Base-by-base conservation (phyloP, 2,888 invertebrate genomes). In the Shargacucullia verbasci region DNA sequence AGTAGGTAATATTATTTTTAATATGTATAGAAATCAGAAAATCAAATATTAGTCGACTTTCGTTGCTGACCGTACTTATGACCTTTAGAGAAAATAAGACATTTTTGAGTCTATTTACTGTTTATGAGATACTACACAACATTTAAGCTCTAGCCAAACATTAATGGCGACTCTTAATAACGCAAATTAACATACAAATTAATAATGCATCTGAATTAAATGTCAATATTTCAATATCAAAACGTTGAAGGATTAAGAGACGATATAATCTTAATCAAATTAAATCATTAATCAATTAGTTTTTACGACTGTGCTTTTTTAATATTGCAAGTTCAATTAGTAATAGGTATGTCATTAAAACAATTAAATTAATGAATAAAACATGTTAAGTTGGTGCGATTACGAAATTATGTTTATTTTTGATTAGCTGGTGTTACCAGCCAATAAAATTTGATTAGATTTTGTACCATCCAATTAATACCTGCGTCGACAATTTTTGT, bases 391-490 rank as follows among this genome's bases (percentile, higher is more conserved):
- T 57, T 50, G 44, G 45, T 59, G 48, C 59, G 59, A 73, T 78
- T 78, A 73, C 71, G 68, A 73, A 73, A 79, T 75, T 67, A 73
- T 80, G 78, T 78, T 78, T 78, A 80, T 78, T 62, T 80, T 78
- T 78, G 74, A 80, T 78, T 80, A 78, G 78, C 62, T 59, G 53
- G 68, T 70, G 70, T 66, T 69, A 69, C 54, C 57, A 59, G 65
- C 58, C 72, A 76, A 80, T 80, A 80, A 78, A 78, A 78, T 58
- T 78, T 78, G 78, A 80, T 78, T 80, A 66, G 68, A 62, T 73
- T 78, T 73, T 67, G 70, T 63, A 70, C 55, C 59, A 56, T 67
- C 73, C 74, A 80, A 78, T 78, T 78, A 80, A 70, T 72, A 63
- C 61, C 60, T 64, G 65, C 47, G 34, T 67, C 75, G 54, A 68